These are phyloP conservation scores for Microchrysa polita DNA, from an alignment of 2,888 invertebrate species.

Conservation along the genomic window DNA sequence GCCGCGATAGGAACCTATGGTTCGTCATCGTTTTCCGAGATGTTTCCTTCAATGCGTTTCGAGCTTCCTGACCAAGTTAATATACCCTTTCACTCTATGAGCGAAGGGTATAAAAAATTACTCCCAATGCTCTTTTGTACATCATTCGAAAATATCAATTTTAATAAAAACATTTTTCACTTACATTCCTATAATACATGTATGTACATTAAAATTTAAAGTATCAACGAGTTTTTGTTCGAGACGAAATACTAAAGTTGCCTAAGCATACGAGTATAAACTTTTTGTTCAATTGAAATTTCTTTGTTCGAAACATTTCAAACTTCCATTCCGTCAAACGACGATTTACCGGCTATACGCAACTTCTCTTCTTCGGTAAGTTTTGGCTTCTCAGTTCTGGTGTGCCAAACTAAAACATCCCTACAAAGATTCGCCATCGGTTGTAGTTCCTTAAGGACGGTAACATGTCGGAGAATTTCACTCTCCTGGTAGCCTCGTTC, in stretches of 20 bases:
- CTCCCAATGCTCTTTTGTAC: too few species aligned
- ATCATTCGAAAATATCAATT: neutral
- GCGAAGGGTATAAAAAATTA: too few species aligned
- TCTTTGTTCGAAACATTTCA: conserved; percentile 52
- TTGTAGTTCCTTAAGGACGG: conserved; percentile 80
- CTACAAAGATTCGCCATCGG: conserved; percentile 91
- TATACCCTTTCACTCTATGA: too few species aligned
- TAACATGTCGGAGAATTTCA: conserved; percentile 80
- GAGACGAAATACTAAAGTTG: neutral
- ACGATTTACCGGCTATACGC: conserved; percentile 66
- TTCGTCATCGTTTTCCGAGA: too few species aligned
- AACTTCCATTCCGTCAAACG: conserved; percentile 71
- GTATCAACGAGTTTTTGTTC: conserved; percentile 8
- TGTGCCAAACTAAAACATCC: conserved; percentile 99
- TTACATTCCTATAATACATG: neutral
- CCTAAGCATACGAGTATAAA: neutral
- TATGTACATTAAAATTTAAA: neutral
- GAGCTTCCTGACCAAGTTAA: too few species aligned
- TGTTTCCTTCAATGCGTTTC: too few species aligned
- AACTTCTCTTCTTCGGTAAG: conserved; percentile 74
- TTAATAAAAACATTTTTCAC: neutral
- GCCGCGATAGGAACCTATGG: too few species aligned
- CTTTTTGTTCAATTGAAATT: neutral
- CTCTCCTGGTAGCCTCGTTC: conserved; percentile 91
- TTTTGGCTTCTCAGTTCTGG: conserved; percentile 89